phyloP scores from a whole-genome alignment of 2,113 vertebrate genomes.

The Petromus typicus region DNA sequence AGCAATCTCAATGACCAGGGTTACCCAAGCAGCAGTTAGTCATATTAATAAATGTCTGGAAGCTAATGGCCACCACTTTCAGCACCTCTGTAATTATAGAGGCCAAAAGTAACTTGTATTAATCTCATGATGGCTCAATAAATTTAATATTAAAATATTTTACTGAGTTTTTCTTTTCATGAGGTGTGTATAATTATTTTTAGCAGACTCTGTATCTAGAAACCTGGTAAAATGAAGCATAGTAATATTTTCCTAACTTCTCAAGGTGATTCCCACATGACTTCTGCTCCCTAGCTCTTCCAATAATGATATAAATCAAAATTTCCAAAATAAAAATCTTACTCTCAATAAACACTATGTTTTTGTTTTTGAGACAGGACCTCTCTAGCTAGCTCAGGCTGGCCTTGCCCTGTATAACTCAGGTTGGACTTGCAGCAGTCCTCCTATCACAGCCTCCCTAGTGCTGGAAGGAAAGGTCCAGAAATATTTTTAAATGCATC shows the following conservation, averaged over 20 bases:
- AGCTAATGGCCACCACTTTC: background rate
- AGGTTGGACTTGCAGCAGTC: background rate
- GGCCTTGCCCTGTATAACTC: background rate
- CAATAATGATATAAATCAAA: background rate
- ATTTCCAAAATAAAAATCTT: background rate
- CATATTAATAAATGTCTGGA: background rate
- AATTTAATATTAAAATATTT: background rate
- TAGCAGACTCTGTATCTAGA: background rate
- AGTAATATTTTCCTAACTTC: slow-evolving; percentile 30
- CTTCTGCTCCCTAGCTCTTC: background rate
- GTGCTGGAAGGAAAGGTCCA: background rate
- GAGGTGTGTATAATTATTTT: background rate
- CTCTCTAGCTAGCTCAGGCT: background rate
- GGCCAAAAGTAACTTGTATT: background rate
- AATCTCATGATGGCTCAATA: background rate
- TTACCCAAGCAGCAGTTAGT: background rate
- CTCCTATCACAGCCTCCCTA: background rate
- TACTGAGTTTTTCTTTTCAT: background rate
- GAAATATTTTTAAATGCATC: background rate
- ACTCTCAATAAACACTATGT: background rate
- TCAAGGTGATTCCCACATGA: background rate
- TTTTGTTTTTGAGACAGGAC: background rate
- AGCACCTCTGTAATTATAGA: background rate
- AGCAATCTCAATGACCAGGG: background rate
- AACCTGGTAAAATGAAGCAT: slow-evolving; percentile 3